These are phyloP conservation scores for Araneus ventricosus DNA, from an alignment of 1,140 invertebrate species.

Conservation along the genomic window DNA sequence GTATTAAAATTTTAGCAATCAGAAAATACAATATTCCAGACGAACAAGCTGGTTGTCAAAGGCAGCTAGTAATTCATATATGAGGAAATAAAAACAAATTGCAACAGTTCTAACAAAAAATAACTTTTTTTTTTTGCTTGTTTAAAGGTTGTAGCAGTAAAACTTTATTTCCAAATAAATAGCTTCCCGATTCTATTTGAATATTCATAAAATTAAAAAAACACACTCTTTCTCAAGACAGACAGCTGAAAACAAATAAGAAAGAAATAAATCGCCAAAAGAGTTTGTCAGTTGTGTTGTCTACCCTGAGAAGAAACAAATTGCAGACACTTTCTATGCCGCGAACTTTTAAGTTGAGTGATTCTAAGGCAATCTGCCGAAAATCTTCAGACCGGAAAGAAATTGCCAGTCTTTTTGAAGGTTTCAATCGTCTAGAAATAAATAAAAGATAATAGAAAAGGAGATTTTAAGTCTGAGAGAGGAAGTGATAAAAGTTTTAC, in stretches of 20 bases:
- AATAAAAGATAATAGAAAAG: neutral
- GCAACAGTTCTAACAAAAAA: too few relatives aligned
- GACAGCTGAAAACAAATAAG: neutral
- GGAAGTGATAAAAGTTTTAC: conserved; percentile 14
- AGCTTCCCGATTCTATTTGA: neutral
- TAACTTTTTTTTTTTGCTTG: too few relatives aligned
- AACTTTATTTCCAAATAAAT: neutral
- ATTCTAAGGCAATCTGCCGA: conserved; percentile 14
- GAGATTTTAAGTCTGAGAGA: neutral
- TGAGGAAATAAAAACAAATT: too few relatives aligned
- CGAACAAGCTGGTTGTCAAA: too few relatives aligned
- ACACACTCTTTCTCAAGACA: neutral
- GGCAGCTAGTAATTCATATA: too few relatives aligned
- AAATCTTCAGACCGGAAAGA: neutral
- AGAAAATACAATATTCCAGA: too few relatives aligned
- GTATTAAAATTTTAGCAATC: too few relatives aligned
- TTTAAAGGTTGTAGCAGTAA: too few relatives aligned
- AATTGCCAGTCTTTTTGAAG: neutral
- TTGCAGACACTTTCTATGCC: neutral
- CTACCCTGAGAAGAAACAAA: neutral
- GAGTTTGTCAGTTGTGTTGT: neutral
- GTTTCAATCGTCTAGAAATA: neutral
- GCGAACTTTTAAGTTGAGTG: conserved; percentile 28
- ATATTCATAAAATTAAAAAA: neutral
- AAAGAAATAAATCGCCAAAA: neutral